Percentiles rank a stretch among this genome's conserved stretches.
Conservation (phyloP, 2,888 invertebrate genomes). For the Gari tellinella region DNA sequence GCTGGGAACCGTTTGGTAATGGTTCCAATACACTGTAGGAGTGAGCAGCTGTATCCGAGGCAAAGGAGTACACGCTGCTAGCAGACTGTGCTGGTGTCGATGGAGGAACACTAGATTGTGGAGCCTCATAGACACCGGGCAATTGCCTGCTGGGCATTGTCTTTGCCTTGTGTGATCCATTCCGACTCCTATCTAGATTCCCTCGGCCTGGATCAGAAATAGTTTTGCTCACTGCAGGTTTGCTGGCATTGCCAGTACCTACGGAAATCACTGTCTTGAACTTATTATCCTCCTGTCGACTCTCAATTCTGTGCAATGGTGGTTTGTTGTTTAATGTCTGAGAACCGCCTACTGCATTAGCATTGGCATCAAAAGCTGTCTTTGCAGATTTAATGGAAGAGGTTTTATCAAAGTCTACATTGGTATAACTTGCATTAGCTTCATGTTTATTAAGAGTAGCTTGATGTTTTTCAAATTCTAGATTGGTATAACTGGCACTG, state of each 20-base stretch:
- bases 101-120: slow-evolving; percentile 45
- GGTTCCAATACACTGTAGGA: no score
- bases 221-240: slow-evolving; percentile 16
- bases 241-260: slow-evolving; percentile 19
- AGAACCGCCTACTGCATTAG: background rate
- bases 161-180: background rate
- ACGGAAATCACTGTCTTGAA: slow-evolving; percentile 31
- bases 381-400: no score
- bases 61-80: slow-evolving; percentile 24
- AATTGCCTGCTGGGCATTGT: no score
- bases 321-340: background rate
- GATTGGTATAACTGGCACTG: no score
- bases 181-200: background rate
- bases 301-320: slow-evolving; percentile 4
- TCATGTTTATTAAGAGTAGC: no score
- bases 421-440: no score
- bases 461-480: no score
- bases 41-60: slow-evolving; percentile 1
- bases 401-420: no score
- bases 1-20: no score
- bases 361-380: background rate
- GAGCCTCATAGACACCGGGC: slow-evolving; percentile 15
- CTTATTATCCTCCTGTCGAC: slow-evolving; percentile 19
- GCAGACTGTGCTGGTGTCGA: slow-evolving; percentile 9
- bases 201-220: slow-evolving; percentile 24